These are phyloP conservation scores for Reinhardtius hippoglossoides DNA, from an alignment of 2,113 vertebrate species.

Conservation along the genomic window DNA sequence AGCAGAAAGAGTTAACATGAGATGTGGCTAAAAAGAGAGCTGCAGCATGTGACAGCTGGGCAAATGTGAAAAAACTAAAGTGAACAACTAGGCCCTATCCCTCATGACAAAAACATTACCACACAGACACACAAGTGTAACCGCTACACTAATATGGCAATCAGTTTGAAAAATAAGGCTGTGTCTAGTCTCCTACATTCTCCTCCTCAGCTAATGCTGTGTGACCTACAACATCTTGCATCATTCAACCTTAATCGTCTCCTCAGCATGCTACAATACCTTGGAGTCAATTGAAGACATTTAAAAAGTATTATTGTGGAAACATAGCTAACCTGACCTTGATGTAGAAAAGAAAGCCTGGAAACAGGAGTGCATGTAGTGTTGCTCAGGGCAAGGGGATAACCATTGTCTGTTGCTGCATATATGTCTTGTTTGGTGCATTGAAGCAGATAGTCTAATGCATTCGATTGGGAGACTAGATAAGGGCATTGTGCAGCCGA, in stretches of 20 bases:
- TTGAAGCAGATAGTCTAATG: constrained; percentile 56
- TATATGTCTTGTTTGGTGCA: constrained; percentile 44
- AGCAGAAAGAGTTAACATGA: constrained; percentile 1
- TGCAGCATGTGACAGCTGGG: constrained; percentile 6
- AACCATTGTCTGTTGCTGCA: constrained; percentile 53
- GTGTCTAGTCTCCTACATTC: neutral
- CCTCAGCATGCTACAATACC: neutral
- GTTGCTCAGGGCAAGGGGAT: constrained; percentile 44
- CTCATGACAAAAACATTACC: neutral
- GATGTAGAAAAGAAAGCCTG: constrained; percentile 24
- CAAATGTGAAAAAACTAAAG: constrained; percentile 21
- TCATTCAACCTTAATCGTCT: neutral
- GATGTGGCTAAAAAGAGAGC: neutral
- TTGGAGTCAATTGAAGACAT: neutral
- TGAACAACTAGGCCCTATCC: constrained; percentile 31
- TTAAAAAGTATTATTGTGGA: neutral
- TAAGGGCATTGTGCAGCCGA: constrained; percentile 46
- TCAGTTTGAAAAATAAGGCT: constrained; percentile 1
- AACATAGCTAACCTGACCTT: constrained; percentile 48
- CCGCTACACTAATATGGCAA: constrained; percentile 15
- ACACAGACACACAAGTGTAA: constrained; percentile 2
- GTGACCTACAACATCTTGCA: neutral
- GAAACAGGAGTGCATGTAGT: constrained; percentile 34
- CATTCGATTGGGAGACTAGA: constrained; percentile 44
- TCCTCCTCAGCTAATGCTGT: neutral